Percentiles rank a stretch among this genome's conserved stretches.
phyloP scores from a whole-genome alignment of 2,888 invertebrate species.

The Monoplex corrugatus region DNA sequence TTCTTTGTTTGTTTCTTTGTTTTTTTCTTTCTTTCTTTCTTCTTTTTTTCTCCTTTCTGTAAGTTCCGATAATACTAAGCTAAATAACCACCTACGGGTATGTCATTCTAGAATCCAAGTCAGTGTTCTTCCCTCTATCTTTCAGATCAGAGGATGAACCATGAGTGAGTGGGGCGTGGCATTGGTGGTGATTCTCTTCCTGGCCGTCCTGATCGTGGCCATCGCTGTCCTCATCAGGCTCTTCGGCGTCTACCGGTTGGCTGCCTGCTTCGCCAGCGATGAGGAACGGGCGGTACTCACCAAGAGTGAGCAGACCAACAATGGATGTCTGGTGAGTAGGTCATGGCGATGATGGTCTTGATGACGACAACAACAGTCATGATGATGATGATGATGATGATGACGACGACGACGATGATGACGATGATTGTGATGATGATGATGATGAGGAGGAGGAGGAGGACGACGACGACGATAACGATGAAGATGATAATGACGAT shows the following conservation, averaged over 20 bases:
- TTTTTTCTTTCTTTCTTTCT: too few relatives aligned
- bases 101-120: neutral
- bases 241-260: slow-evolving; percentile 73
- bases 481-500: too few relatives aligned
- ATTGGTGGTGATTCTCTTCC: slow-evolving; percentile 71
- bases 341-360: too few relatives aligned
- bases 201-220: slow-evolving; percentile 68
- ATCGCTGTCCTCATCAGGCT: slow-evolving; percentile 70
- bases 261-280: slow-evolving; percentile 73
- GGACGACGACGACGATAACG: too few relatives aligned
- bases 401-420: too few relatives aligned
- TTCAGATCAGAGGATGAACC: slow-evolving; percentile 34
- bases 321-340: slow-evolving; percentile 76
- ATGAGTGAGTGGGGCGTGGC: slow-evolving; percentile 77
- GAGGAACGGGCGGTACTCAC: slow-evolving; percentile 78
- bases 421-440: too few relatives aligned
- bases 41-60: too few relatives aligned
- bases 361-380: too few relatives aligned
- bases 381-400: too few relatives aligned
- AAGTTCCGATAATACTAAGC: too few relatives aligned
- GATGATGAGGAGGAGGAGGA: too few relatives aligned
- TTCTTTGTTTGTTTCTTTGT: too few relatives aligned
- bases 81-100: neutral
- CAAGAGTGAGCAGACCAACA: slow-evolving; percentile 72
- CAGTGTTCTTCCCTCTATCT: neutral